Evolutionary conservation across 2,797 vertebrate genomes (phyloP).

Genomic region (Megaceryle alcyon): DNA sequence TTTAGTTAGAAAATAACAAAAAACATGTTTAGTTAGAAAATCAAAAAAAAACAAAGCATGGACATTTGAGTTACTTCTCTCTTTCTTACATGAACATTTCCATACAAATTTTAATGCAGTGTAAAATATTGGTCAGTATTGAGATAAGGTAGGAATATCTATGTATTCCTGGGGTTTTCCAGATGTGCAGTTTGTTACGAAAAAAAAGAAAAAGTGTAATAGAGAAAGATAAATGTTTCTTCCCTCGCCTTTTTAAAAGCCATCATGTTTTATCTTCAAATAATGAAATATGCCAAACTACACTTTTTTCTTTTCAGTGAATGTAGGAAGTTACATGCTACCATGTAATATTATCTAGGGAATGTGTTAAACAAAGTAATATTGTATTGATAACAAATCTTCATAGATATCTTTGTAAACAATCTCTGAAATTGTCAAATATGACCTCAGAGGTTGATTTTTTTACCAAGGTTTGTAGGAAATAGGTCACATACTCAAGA

Average conservation of each 20-base stretch:
- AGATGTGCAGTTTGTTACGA: background rate
- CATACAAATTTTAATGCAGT: background rate
- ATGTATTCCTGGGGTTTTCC: background rate
- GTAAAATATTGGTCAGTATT: background rate
- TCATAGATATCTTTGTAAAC: background rate
- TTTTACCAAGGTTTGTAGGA: background rate
- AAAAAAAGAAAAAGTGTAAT: background rate
- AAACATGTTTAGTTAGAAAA: background rate
- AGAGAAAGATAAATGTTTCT: background rate
- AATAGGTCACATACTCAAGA: background rate
- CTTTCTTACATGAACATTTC: rapidly evolving
- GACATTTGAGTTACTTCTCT: background rate
- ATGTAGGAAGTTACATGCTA: background rate
- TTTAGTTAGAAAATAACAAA: background rate
- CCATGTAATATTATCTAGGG: background rate
- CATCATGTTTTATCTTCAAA: background rate
- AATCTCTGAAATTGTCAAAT: background rate
- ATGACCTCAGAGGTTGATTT: background rate
- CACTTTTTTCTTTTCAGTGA: background rate
- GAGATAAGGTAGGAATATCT: background rate
- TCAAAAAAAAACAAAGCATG: background rate
- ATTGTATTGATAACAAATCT: background rate
- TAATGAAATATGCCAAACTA: background rate
- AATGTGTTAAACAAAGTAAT: background rate
- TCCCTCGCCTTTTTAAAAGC: background rate